Base-by-base conservation (phyloP, 2,888 invertebrate species). In the Drosophila borborema region DNA sequence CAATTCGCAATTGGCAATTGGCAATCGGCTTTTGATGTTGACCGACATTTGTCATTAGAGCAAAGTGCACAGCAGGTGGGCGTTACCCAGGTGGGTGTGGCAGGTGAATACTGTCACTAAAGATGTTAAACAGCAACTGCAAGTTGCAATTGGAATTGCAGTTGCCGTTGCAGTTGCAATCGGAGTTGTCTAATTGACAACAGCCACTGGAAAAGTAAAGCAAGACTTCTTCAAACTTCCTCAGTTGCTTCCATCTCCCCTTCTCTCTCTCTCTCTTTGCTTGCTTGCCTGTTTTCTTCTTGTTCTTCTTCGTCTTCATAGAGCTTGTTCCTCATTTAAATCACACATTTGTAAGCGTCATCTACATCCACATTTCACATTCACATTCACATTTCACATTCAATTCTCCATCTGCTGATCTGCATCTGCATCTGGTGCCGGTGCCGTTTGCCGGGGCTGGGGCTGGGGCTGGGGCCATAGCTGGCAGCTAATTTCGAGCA, bases 401-500 rank as follows among this genome's bases (percentile, higher is more conserved):
- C 49, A 55, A 54, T 64, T 58, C 63, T 72, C 41, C 72, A 71
- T 43, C 72, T 71, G 63, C 34, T 59, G 78, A 67, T 73, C 73
- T 66, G 60, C 69, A 68, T 64, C 63, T 64, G 34, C 49, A 51
- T 51, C 49, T 51, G 49, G 6, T n/a, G 31, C n/a, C 12, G 46
- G 2, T 2, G 45, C 45, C 2, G 34, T 14, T 38, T 10, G 31
- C n/a, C 12, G 46, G 2, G 0, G 45, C 45, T 1, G 34, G 16
- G 23, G 23, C 23, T 14, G 49, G 5, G 3, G 48, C 68, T 48
- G 71, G 73, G 64, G 77, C 69, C 55, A 76, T 80, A 56, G 86
- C 86, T 90, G 90, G 60, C 90, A 88, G 85, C 90, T 86, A 90
- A 86, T 86, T 86, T 90, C 74, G 77, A 72, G 58, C 72, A 66